These are phyloP conservation scores for Pachyramphus minor DNA, from an alignment of 2,113 vertebrate species.

Conservation along the genomic window DNA sequence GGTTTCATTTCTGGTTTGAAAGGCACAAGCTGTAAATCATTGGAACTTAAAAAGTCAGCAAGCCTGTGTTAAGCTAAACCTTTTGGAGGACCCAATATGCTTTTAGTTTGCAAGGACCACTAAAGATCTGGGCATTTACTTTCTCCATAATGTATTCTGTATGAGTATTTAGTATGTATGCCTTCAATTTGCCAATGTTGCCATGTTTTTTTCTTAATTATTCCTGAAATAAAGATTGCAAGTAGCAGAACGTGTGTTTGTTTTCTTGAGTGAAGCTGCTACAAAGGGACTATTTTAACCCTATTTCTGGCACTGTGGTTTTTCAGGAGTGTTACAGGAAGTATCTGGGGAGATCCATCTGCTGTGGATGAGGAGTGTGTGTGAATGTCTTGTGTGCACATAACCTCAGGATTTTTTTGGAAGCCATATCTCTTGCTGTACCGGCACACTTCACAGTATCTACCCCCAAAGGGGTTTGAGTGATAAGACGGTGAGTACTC, in stretches of 20 bases:
- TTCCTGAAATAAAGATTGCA: slow-evolving; percentile 61
- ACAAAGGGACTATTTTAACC: background rate
- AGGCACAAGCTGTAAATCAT: background rate
- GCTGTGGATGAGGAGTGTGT: background rate
- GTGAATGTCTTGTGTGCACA: background rate
- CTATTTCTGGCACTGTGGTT: background rate
- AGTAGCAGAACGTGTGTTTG: background rate
- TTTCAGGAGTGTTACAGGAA: background rate
- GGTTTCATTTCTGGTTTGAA: background rate
- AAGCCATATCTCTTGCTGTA: background rate
- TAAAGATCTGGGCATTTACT: slow-evolving; percentile 60
- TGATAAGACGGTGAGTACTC: background rate
- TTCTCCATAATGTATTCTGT: slow-evolving; percentile 63
- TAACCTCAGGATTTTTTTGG: background rate
- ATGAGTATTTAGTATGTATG: slow-evolving; percentile 64
- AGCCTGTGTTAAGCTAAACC: slow-evolving; percentile 36
- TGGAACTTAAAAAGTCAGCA: slow-evolving; percentile 3
- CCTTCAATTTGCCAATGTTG: slow-evolving; percentile 61
- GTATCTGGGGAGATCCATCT: background rate
- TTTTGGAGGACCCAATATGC: slow-evolving; percentile 46
- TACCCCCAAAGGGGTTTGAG: background rate
- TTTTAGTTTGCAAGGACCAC: slow-evolving; percentile 62
- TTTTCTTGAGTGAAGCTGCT: background rate
- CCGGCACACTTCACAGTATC: background rate
- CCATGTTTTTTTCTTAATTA: slow-evolving; percentile 64